These are phyloP conservation scores for Trachemys scripta DNA, from an alignment of 2,113 vertebrate species.

Conservation along the genomic window DNA sequence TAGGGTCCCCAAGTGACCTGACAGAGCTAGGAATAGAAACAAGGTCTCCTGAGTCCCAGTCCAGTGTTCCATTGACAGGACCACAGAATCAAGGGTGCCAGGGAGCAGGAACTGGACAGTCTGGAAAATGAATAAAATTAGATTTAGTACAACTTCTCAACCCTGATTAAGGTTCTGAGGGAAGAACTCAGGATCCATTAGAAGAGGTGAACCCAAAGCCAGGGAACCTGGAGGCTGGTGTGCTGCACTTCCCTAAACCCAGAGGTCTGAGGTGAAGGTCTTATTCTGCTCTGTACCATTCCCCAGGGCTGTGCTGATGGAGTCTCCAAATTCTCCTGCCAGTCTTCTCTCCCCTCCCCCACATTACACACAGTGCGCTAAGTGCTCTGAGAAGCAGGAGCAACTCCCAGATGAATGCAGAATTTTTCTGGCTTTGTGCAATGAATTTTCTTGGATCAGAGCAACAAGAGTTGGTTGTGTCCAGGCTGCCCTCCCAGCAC, in stretches of 20 bases:
- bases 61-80: neutral
- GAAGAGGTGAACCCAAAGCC: neutral
- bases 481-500: neutral
- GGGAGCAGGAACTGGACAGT: neutral
- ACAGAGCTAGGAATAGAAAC: neutral
- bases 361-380: constrained; percentile 23
- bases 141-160: neutral
- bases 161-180: neutral
- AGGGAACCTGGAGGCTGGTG: neutral
- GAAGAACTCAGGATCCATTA: neutral
- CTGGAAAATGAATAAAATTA: neutral
- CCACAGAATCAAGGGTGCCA: neutral
- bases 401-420: neutral
- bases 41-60: neutral
- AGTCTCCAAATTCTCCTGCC: neutral
- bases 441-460: constrained; percentile 36
- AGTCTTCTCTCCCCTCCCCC: neutral
- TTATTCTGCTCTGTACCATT: neutral
- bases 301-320: neutral
- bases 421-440: constrained; percentile 22
- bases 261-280: neutral
- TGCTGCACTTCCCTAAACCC: neutral
- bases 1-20: neutral
- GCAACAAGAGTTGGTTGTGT: neutral
- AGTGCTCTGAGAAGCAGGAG: neutral